Evolutionary conservation across 2,888 invertebrate genomes (phyloP).

Genomic region (Aphidius colemani): DNA sequence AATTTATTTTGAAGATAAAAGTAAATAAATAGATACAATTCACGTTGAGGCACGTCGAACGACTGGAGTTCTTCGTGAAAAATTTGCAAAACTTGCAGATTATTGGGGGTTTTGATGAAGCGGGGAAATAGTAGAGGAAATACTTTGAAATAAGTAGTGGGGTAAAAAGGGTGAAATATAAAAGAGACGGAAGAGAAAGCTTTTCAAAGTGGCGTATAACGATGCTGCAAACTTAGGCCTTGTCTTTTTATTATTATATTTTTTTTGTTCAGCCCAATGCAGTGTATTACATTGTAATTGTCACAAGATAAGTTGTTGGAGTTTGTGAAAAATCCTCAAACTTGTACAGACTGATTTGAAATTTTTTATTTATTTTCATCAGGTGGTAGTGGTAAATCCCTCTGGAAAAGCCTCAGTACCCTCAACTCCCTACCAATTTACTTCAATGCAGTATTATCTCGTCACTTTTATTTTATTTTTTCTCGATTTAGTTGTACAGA

Average conservation of each 20-base stretch:
- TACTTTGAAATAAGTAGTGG: too few species aligned
- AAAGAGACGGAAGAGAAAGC: too few species aligned
- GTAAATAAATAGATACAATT: too few species aligned
- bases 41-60: too few species aligned
- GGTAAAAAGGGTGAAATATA: neutral
- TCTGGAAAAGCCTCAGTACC: constrained; percentile 41
- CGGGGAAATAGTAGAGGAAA: neutral
- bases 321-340: constrained; percentile 13
- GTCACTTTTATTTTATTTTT: constrained; percentile 18
- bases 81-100: too few species aligned
- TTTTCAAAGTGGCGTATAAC: too few species aligned
- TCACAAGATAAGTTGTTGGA: constrained; percentile 30
- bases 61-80: too few species aligned
- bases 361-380: too few species aligned
- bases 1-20: too few species aligned
- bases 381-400: constrained; percentile 46
- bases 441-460: constrained; percentile 46
- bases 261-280: constrained; percentile 10
- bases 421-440: constrained; percentile 42
- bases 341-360: constrained; percentile 27
- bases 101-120: neutral
- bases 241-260: neutral
- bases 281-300: constrained; percentile 17
- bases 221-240: too few species aligned
- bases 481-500: neutral